Evolutionary conservation across 2,888 invertebrate genomes (phyloP).

Genomic region (Troglohyphantes excavatus): DNA sequence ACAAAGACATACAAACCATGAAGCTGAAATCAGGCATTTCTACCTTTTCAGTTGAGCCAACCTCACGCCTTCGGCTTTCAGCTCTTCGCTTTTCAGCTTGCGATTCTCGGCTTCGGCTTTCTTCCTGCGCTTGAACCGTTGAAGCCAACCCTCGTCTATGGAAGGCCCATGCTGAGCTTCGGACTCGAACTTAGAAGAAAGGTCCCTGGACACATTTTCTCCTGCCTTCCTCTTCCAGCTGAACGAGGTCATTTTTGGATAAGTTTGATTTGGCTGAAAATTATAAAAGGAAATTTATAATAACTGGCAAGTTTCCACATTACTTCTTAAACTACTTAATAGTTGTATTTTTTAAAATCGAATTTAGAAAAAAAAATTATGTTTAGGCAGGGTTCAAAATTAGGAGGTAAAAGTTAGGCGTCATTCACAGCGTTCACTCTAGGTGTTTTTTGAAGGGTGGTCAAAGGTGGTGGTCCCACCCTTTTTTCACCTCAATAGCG

Average conservation of each 20-base stretch:
- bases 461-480: too few relatives aligned
- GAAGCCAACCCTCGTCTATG: background rate
- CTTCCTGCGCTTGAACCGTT: slow-evolving; percentile 58
- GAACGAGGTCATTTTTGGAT: slow-evolving; percentile 72
- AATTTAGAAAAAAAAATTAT: too few relatives aligned
- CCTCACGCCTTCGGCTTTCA: slow-evolving; percentile 60
- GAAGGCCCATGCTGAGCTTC: slow-evolving; percentile 29
- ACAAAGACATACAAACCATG: background rate
- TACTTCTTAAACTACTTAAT: too few relatives aligned
- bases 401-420: too few relatives aligned
- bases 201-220: slow-evolving; percentile 54
- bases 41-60: slow-evolving; percentile 64
- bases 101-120: slow-evolving; percentile 30
- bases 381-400: too few relatives aligned
- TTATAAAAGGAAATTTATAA: too few relatives aligned
- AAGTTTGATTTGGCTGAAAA: too few relatives aligned
- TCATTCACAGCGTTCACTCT: too few relatives aligned
- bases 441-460: too few relatives aligned
- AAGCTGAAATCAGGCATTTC: background rate
- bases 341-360: too few relatives aligned
- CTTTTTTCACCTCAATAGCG: too few relatives aligned
- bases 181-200: slow-evolving; percentile 34
- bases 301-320: too few relatives aligned
- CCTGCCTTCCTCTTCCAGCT: slow-evolving; percentile 77
- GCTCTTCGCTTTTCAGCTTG: slow-evolving; percentile 33